Percentiles rank a stretch among this genome's conserved stretches.
These are phyloP conservation scores for Toxotes jaculatrix DNA, from an alignment of 2,113 vertebrate genomes.

Conservation along the genomic window DNA sequence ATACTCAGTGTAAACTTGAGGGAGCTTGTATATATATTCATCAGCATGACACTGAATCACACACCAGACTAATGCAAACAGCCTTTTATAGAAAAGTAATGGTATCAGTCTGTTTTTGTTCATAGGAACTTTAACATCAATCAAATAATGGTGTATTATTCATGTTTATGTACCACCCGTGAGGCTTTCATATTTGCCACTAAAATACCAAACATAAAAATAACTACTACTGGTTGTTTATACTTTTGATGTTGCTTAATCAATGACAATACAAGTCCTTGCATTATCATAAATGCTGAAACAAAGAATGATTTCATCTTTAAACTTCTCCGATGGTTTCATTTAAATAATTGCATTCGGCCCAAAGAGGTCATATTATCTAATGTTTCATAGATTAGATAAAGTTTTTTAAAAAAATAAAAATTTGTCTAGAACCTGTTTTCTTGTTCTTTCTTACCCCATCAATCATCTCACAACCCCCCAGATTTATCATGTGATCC, in stretches of 20 bases:
- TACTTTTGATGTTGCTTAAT: conserved; percentile 28
- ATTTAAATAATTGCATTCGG: too few relatives aligned
- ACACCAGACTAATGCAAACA: conserved; percentile 18
- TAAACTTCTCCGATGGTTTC: too few relatives aligned
- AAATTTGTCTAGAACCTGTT: too few relatives aligned
- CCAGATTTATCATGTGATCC: too few relatives aligned
- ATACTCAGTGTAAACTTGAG: conserved; percentile 39
- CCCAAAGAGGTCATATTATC: too few relatives aligned
- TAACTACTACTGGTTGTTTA: conserved; percentile 5
- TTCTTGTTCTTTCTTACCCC: too few relatives aligned
- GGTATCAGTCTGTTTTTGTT: conserved; percentile 9
- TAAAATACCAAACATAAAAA: conserved; percentile 30
- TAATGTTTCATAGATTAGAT: too few relatives aligned
- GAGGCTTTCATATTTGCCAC: conserved; percentile 10
- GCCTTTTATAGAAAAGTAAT: conserved; percentile 16
- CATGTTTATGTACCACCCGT: conserved; percentile 2
- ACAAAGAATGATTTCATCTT: neutral
- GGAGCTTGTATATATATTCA: conserved; percentile 31
- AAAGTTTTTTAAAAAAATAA: too few relatives aligned
- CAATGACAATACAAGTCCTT: conserved; percentile 7
- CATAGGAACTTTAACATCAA: neutral
- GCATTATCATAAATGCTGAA: conserved; percentile 24
- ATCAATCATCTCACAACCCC: too few relatives aligned
- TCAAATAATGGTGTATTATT: conserved; percentile 18
- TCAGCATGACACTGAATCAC: conserved; percentile 29